Evolutionary conservation across 2,113 vertebrate species (phyloP).

Genomic region (Macroglossus sobrinus): DNA sequence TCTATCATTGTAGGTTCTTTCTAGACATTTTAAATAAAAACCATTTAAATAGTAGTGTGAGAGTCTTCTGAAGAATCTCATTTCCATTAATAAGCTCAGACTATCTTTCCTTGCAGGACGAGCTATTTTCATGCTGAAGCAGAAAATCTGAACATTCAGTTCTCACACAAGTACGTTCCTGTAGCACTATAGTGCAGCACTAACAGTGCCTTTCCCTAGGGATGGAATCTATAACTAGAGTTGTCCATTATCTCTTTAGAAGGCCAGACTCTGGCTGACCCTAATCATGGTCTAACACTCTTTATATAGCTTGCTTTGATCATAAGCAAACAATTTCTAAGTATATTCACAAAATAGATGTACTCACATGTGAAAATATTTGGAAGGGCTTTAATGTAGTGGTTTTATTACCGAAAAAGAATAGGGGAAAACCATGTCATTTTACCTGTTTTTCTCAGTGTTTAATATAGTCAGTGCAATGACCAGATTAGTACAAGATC

Average conservation of each 20-base stretch:
- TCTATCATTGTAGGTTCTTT: conserved; percentile 40
- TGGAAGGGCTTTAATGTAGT: not conserved
- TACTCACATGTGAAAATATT: not conserved
- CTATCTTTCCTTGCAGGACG: not conserved
- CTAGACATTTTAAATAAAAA: conserved; percentile 50
- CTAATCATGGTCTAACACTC: not conserved
- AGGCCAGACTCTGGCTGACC: not conserved
- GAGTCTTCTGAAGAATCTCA: not conserved
- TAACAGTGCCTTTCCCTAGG: not conserved
- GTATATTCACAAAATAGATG: not conserved
- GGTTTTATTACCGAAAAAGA: not conserved
- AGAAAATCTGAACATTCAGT: not conserved
- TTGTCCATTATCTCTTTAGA: not conserved
- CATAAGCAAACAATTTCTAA: not conserved
- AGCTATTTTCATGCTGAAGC: not conserved
- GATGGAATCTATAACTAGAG: not conserved
- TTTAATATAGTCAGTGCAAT: not conserved
- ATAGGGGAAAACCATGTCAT: not conserved
- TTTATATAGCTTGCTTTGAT: not conserved
- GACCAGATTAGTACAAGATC: not conserved
- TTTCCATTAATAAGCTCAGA: conserved; percentile 26
- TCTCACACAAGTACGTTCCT: conserved; percentile 1
- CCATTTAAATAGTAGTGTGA: not conserved
- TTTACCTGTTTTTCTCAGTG: not conserved
- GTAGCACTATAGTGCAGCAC: fast-evolving